Base-by-base conservation (phyloP, 2,888 invertebrate genomes). In the Ypsolopha scabrella region DNA sequence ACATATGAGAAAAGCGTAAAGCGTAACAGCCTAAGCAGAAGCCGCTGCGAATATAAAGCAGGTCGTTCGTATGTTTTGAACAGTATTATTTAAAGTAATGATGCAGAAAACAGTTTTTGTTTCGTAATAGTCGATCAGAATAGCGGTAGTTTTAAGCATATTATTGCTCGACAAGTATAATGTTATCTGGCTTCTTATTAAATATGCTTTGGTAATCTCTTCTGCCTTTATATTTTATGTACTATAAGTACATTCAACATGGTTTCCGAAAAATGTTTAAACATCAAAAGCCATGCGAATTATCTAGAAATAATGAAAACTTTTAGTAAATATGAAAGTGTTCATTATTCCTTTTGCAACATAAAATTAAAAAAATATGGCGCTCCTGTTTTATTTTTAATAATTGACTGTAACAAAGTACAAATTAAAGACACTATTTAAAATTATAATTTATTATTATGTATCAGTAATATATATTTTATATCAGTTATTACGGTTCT, bases 1-100 rank as follows among this genome's bases (percentile, higher is more conserved):
- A 67, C 65, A 72, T 77, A 81, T 82, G 82, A 85, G 81, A 80
- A 74, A 83, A 85, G 85, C 85, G 66, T 66, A 55, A 80, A 79
- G 80, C 80, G 67, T 59, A 59, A 62, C 63, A 75, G 74, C 67
- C 65, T 60, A 72, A 79, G 80, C 80, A 62, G 58, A 65, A 75
- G 70, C 70, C 58, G 51, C 64, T 65, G 72, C 68, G 59, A 62
- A 67, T 70, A 72, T 66, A 64, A 72, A 74, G 73, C 72, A 46
- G 24, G 24, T 24, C 24, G 24, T 24, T 24, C 24, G 24, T 24
- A 24, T 24, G 24, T 24, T 24, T 24, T 24, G 2, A 24, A 24
- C 24, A 24, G 24, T 24, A 3, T 24, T 24, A 24, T 24, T 24
- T 4, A 24, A 24, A 24, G 24, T 24, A 24, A 24, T 24, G 24